Evolutionary conservation across 2,797 vertebrate species (phyloP), one percentile per base, ranked within the genome.

Genomic region (Choloepus didactylus): DNA sequence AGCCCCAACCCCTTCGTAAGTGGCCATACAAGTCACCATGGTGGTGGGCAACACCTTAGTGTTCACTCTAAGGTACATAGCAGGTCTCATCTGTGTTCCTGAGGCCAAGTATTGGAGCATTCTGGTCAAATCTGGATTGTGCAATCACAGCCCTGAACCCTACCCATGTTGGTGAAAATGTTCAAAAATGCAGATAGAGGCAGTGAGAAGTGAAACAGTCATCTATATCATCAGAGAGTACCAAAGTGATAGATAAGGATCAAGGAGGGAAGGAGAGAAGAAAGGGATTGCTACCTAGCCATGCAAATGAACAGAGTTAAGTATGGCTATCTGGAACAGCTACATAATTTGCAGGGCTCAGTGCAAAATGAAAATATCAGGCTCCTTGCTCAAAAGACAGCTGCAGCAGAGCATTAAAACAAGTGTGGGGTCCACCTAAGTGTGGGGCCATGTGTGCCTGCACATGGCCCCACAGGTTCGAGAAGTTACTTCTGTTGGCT

Each of bases 301-400:
- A 73, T 62, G 25, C 56, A 54, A 21, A 66, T 31, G 38, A 49
- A 56, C 4, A 44, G 19, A 2, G n/a, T 19, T n/a, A 89, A 66
- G 27, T 19, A 44, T 35, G 38, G 46, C 60, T 5, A 15, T 51
- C 31, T 18, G 44, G 60, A 73, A 35, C 21, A 27, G 51, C 27
- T 66, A 19, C 38, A 66, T 12, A 82, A 44, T 91, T 77, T 81
- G 19, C 23, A 27, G n/a, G 69, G 19, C 25, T 21, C 60, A 44
- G 7, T 4, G 41, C 19, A 83, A 93, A 95, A 94, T 54, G 21
- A 93, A 93, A 87, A 77, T 5, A 9, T 19, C 35, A 15, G 27
- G 3, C 1, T n/a, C 31, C 4, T 46, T 84, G 46, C 62, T 38
- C 70, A 23, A 44, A 80, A 56, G 75, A 87, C 3, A 56, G 8